Conservation (phyloP, 1,140 invertebrate genomes). For the Aphelenchoides besseyi region DNA sequence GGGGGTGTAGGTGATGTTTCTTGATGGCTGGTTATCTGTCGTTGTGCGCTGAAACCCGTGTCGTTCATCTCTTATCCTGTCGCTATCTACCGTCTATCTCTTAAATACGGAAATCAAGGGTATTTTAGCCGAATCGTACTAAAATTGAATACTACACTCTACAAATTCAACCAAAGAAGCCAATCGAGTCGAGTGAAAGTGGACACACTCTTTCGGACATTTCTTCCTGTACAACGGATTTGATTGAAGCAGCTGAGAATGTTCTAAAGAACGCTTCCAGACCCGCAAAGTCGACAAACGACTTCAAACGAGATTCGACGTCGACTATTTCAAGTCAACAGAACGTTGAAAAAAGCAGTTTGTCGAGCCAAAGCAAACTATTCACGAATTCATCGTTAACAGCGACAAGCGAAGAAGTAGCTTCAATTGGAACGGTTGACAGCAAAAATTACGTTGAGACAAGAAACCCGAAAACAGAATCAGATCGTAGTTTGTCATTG, state of each 20-base stretch:
- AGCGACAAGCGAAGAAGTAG: neutral
- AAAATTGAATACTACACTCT: conserved; percentile 3
- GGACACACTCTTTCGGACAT: conserved; percentile 7
- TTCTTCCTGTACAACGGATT: neutral
- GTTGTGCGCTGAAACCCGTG: too few species aligned
- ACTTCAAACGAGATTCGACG: neutral
- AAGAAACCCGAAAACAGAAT: neutral
- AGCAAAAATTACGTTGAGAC: neutral
- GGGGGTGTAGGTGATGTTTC: too few species aligned
- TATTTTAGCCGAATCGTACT: neutral
- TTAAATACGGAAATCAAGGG: neutral
- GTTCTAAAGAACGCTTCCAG: too few species aligned
- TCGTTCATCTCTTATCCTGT: too few species aligned
- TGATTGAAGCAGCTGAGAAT: neutral
- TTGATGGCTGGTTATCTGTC: too few species aligned
- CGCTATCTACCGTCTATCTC: neutral
- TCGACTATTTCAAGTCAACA: too few species aligned
- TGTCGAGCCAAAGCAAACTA: neutral
- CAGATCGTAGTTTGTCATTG: neutral
- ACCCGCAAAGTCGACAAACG: neutral
- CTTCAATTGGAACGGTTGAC: neutral
- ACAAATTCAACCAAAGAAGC: neutral
- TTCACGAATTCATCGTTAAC: neutral
- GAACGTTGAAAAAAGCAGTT: too few species aligned
- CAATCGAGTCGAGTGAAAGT: neutral